Percentiles rank a stretch among this genome's conserved stretches.
Evolutionary conservation across 2,888 invertebrate genomes (phyloP).

Genomic region (Agonopterix arenella): DNA sequence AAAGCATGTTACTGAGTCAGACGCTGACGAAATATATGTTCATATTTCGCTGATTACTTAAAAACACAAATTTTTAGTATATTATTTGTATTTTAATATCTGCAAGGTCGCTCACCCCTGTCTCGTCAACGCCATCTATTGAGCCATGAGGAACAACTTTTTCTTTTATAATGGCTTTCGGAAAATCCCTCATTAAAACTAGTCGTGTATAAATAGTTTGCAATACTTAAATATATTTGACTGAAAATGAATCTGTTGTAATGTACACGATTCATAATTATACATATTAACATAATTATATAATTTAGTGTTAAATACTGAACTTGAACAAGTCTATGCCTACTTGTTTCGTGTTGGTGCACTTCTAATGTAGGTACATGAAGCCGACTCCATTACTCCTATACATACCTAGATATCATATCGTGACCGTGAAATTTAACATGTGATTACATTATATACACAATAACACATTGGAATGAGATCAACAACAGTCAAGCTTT

Average conservation of each 20-base stretch:
- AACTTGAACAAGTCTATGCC: slow-evolving; percentile 60
- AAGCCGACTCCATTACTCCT: slow-evolving; percentile 52
- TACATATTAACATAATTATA: slow-evolving; percentile 25
- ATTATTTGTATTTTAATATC: too few relatives aligned
- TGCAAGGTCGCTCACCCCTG: too few relatives aligned
- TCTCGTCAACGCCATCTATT: too few relatives aligned
- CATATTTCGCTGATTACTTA: too few relatives aligned
- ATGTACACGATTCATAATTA: slow-evolving; percentile 34
- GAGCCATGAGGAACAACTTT: too few relatives aligned
- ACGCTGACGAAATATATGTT: too few relatives aligned
- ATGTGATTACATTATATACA: slow-evolving; percentile 74
- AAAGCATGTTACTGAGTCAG: too few relatives aligned
- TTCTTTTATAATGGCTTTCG: too few relatives aligned
- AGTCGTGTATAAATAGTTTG: too few relatives aligned
- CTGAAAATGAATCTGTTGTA: slow-evolving; percentile 40
- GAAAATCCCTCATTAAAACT: too few relatives aligned
- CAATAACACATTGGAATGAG: slow-evolving; percentile 66
- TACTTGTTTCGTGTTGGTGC: slow-evolving; percentile 71
- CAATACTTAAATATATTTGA: background rate
- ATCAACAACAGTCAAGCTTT: slow-evolving; percentile 73
- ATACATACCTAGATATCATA: slow-evolving; percentile 46
- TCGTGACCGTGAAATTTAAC: slow-evolving; percentile 68
- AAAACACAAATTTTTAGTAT: too few relatives aligned
- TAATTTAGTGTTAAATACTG: slow-evolving; percentile 51
- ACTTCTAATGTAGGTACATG: slow-evolving; percentile 53